phyloP scores from a whole-genome alignment of 2,888 invertebrate species.

The Aporophyla nigra region DNA sequence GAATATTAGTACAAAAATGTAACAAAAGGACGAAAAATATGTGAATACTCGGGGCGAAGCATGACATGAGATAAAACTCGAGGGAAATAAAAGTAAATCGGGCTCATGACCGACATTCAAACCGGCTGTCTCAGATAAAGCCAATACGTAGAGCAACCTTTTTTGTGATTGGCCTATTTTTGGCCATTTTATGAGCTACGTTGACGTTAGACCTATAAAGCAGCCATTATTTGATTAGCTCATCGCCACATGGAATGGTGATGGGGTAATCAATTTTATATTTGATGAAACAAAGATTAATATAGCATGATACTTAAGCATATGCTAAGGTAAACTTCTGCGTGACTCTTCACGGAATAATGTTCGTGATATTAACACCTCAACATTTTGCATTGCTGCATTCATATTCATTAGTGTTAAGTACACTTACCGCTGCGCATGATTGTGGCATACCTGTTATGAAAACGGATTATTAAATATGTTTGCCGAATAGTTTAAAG shows the following conservation, averaged over 20 bases:
- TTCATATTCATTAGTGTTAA: slow-evolving; percentile 21
- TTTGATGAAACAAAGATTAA: slow-evolving; percentile 15
- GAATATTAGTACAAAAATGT: slow-evolving; percentile 43
- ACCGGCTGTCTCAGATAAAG: slow-evolving; percentile 77
- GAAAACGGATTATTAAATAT: background rate
- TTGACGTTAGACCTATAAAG: slow-evolving; percentile 70
- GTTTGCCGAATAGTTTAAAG: background rate
- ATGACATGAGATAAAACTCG: slow-evolving; percentile 72
- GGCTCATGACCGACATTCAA: slow-evolving; percentile 78
- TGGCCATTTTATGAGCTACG: slow-evolving; percentile 72
- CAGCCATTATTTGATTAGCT: slow-evolving; percentile 74
- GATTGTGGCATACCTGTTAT: background rate
- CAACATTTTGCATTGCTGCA: background rate
- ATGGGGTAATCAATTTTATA: slow-evolving; percentile 55
- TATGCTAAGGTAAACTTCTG: background rate
- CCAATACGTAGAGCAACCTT: slow-evolving; percentile 68
- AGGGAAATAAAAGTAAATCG: slow-evolving; percentile 81
- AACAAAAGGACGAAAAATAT: slow-evolving; percentile 44
- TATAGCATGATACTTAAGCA: slow-evolving; percentile 5
- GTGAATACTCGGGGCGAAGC: slow-evolving; percentile 48
- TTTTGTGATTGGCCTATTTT: slow-evolving; percentile 76
- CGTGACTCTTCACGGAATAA: background rate
- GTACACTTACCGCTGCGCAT: slow-evolving; percentile 10
- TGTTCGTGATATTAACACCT: too few relatives aligned
- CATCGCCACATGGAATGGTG: slow-evolving; percentile 60